Conservation (phyloP, 2,797 vertebrate genomes). For the Onychomys leucogaster region DNA sequence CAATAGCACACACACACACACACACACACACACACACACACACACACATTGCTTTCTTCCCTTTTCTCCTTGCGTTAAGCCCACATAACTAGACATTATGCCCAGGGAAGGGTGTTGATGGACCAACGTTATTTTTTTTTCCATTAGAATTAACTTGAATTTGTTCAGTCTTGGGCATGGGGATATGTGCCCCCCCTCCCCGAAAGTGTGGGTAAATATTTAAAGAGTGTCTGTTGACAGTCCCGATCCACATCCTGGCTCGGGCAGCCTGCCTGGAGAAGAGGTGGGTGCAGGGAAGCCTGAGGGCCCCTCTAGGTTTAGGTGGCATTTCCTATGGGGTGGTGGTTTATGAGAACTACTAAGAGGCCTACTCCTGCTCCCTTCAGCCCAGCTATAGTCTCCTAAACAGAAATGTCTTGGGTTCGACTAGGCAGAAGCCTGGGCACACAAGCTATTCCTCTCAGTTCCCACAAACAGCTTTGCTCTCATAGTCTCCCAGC, state of each 20-base stretch:
- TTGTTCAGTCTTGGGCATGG: constrained; percentile 48
- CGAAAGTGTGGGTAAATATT: constrained; percentile 78
- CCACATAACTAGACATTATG: neutral
- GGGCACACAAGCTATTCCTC: neutral
- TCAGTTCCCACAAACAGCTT: constrained; percentile 2
- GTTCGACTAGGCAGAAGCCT: neutral
- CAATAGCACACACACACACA: neutral
- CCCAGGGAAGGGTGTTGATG: constrained; percentile 45
- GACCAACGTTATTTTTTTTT: constrained; percentile 50
- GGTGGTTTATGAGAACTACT: constrained; percentile 23
- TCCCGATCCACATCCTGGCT: constrained; percentile 71
- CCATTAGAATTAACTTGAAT: constrained; percentile 69
- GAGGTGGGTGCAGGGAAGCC: neutral
- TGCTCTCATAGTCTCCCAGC: constrained; percentile 24
- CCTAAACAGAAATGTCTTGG: constrained; percentile 3
- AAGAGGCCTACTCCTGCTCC: constrained; percentile 45
- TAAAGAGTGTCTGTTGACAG: constrained; percentile 77
- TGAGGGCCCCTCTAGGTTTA: neutral
- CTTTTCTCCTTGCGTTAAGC: constrained; percentile 51
- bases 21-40: neutral
- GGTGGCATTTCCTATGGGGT: constrained; percentile 65
- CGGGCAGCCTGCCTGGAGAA: constrained; percentile 65
- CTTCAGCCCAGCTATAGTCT: neutral
- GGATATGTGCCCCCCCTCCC: neutral
- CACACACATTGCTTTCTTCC: neutral